A percentile compares a stretch with the other conserved stretches of the same genome.
Conservation (phyloP, 2,797 vertebrate species). For the Eulemur coronatus region DNA sequence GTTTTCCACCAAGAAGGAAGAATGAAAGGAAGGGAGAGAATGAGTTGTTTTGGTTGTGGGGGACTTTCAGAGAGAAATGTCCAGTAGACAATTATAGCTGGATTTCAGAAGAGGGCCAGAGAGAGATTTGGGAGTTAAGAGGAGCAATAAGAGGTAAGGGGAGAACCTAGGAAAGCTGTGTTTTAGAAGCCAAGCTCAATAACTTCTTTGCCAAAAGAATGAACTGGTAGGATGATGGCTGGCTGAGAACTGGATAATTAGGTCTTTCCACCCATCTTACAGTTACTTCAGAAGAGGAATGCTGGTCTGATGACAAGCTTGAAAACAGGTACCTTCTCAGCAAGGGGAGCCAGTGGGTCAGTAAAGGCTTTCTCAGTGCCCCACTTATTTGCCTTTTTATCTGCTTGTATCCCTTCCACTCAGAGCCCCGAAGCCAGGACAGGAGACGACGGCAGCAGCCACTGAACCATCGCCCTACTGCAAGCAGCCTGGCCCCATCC, state of each 20-base stretch:
- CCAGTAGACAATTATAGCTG: not conserved
- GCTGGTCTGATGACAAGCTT: not conserved
- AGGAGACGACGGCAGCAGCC: constrained; percentile 90
- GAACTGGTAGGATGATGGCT: not conserved
- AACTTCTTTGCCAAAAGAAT: not conserved
- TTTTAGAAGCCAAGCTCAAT: not conserved
- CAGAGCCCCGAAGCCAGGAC: constrained; percentile 87
- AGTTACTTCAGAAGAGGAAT: not conserved
- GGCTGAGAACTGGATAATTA: not conserved
- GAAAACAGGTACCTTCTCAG: not conserved
- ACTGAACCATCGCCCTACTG: constrained; percentile 83
- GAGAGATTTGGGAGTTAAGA: not conserved
- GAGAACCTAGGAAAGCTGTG: not conserved
- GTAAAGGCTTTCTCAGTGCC: not conserved
- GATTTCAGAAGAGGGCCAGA: not conserved
- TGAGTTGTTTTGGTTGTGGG: not conserved
- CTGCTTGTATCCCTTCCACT: constrained; percentile 51
- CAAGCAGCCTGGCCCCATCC: constrained; percentile 74
- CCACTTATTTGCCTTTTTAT: constrained; percentile 24
- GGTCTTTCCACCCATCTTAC: not conserved
- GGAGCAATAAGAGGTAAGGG: not conserved
- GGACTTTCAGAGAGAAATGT: not conserved
- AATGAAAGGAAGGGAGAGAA: not conserved
- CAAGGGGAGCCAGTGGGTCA: not conserved
- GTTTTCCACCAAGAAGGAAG: not conserved